These are phyloP conservation scores for Drosophila meridiana DNA, from an alignment of 2,888 invertebrate species.

Conservation along the genomic window DNA sequence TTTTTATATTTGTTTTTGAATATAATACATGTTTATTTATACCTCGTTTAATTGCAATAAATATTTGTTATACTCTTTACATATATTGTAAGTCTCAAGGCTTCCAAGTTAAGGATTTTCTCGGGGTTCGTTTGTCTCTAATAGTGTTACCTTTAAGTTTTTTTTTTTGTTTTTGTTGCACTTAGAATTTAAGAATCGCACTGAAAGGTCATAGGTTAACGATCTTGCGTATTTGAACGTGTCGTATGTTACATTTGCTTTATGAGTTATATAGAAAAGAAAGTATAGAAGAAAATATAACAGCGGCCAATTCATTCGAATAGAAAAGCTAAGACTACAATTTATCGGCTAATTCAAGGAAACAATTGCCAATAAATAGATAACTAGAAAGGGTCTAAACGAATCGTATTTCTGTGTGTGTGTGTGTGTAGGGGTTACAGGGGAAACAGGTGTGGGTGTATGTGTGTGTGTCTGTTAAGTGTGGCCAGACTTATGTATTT, in stretches of 20 bases:
- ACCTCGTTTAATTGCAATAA: constrained; percentile 69
- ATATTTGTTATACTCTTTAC: constrained; percentile 67
- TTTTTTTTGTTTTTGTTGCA: constrained; percentile 32
- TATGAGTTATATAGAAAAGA: constrained; percentile 1
- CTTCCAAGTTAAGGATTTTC: constrained; percentile 46
- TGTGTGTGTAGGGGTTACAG: constrained; percentile 11
- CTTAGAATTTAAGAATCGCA: constrained; percentile 56
- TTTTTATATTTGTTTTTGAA: constrained; percentile 39
- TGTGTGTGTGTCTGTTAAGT: constrained; percentile 12
- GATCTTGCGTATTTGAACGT: constrained; percentile 15
- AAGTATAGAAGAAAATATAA: not conserved
- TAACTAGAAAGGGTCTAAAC: constrained; percentile 42
- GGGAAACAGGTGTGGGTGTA: constrained; percentile 10
- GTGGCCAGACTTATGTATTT: constrained; percentile 16
- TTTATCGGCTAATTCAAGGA: constrained; percentile 55
- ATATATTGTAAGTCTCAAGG: constrained; percentile 77
- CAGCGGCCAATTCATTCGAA: constrained; percentile 32
- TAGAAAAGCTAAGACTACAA: constrained; percentile 35
- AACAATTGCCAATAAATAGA: constrained; percentile 64
- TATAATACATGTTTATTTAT: constrained; percentile 73
- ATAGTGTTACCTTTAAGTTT: not conserved
- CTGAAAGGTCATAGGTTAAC: constrained; percentile 19
- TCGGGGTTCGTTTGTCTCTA: not conserved
- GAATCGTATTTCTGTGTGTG: constrained; percentile 57
- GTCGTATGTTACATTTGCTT: constrained; percentile 59